Percentiles rank a stretch among this genome's conserved stretches.
Evolutionary conservation across 2,113 vertebrate species (phyloP).

Genomic region (Arothron firmamentum): DNA sequence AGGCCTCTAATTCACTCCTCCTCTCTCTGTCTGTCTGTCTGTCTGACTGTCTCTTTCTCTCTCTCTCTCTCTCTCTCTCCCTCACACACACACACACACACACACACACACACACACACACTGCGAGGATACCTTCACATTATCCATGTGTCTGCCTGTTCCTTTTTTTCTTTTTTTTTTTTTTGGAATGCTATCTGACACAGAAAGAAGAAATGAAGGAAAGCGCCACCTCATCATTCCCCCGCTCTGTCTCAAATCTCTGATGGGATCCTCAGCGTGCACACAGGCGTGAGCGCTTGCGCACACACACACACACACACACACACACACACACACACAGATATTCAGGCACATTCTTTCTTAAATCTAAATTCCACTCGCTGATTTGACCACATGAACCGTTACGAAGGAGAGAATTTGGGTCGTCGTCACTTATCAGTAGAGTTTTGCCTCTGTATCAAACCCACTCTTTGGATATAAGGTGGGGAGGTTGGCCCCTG

Average conservation of each 20-base stretch:
- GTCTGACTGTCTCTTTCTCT: constrained; percentile 11
- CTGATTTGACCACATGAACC: no score
- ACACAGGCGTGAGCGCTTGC: constrained; percentile 12
- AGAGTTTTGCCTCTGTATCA: no score
- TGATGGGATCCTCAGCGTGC: constrained; percentile 17
- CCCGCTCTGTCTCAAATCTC: constrained; percentile 38
- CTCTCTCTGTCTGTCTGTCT: constrained; percentile 1
- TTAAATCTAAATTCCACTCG: no score
- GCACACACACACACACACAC: background rate
- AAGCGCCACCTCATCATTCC: constrained; percentile 69
- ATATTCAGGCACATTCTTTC: no score
- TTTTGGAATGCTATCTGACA: constrained; percentile 63
- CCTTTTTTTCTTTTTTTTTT: constrained; percentile 7
- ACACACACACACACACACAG: background rate
- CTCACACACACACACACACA: background rate
- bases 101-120: constrained; percentile 7
- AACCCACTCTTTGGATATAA: no score
- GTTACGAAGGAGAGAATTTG: no score
- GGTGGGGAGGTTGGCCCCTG: no score
- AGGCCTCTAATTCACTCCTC: constrained; percentile 65
- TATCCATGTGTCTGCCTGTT: constrained; percentile 69
- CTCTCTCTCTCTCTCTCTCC: constrained; percentile 11
- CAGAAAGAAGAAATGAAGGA: constrained; percentile 39
- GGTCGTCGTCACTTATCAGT: no score
- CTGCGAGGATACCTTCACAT: constrained; percentile 52